phyloP scores from a whole-genome alignment of 1,140 invertebrate species.

The Megathymus violae region DNA sequence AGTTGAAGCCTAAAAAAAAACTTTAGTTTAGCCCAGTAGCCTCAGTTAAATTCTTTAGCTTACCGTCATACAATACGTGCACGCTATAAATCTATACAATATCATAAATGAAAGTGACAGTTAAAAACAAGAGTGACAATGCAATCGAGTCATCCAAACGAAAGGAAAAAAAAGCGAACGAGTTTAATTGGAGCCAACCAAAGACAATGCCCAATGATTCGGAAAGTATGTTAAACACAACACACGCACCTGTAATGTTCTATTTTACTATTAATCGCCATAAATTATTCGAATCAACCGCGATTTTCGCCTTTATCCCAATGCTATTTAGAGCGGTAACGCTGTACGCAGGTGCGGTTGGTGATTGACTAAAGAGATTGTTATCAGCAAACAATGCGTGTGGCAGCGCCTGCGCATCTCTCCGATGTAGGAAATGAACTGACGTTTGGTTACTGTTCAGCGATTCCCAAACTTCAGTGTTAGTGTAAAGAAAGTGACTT shows the following conservation, averaged over 20 bases:
- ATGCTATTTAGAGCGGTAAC: slow-evolving; percentile 23
- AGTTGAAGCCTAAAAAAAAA: too few relatives aligned
- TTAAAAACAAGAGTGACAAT: slow-evolving; percentile 24
- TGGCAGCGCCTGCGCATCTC: slow-evolving; percentile 57
- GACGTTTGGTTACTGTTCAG: slow-evolving; percentile 32
- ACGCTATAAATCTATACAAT: too few relatives aligned
- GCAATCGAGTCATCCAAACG: slow-evolving; percentile 25
- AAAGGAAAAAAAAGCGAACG: slow-evolving; percentile 28
- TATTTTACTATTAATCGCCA: slow-evolving; percentile 56
- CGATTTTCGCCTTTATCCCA: slow-evolving; percentile 26
- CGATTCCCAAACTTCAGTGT: slow-evolving; percentile 14
- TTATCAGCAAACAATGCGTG: slow-evolving; percentile 73
- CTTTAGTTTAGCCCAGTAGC: too few relatives aligned
- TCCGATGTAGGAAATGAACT: slow-evolving; percentile 51
- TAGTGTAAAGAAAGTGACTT: too few relatives aligned
- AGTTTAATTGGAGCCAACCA: slow-evolving; percentile 37
- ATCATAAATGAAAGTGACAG: slow-evolving; percentile 22
- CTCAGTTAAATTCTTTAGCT: too few relatives aligned
- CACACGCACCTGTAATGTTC: slow-evolving; percentile 50
- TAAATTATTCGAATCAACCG: slow-evolving; percentile 47
- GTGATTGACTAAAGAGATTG: slow-evolving; percentile 68
- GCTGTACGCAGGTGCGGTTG: slow-evolving; percentile 45
- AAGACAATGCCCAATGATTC: slow-evolving; percentile 50
- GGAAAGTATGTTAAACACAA: slow-evolving; percentile 54
- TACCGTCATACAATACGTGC: too few relatives aligned